Conservation (phyloP, 2,113 vertebrate species). For the Ctenomys sociabilis region DNA sequence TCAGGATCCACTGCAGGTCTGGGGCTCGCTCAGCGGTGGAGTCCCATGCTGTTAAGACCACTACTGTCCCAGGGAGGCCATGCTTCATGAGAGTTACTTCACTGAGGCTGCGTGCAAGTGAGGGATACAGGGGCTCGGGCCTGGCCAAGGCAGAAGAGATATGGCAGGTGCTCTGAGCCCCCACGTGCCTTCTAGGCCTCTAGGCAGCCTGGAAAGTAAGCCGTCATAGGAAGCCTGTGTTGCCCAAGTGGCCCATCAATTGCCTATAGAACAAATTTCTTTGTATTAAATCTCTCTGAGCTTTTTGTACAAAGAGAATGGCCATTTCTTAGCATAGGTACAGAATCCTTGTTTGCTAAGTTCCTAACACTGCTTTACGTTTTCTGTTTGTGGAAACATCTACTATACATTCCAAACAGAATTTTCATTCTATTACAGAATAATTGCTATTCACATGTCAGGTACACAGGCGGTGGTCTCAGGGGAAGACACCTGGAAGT, state of each 20-base stretch:
- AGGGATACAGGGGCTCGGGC: neutral
- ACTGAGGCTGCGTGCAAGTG: neutral
- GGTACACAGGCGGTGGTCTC: constrained; percentile 68
- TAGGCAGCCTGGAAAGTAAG: constrained; percentile 10
- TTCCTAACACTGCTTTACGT: constrained; percentile 76
- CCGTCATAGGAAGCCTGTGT: neutral
- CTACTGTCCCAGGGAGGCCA: neutral
- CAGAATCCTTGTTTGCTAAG: constrained; percentile 76
- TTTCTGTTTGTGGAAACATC: constrained; percentile 60
- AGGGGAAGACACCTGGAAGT: constrained; percentile 76
- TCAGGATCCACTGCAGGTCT: too few species aligned
- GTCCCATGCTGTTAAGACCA: neutral
- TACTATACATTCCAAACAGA: constrained; percentile 69
- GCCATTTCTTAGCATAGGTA: constrained; percentile 80
- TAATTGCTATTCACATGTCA: constrained; percentile 69
- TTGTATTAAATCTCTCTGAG: neutral
- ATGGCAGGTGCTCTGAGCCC: neutral
- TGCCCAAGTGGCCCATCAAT: neutral
- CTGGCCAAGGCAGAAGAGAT: neutral
- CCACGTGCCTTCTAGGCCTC: neutral
- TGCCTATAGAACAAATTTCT: constrained; percentile 17
- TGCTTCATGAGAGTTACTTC: constrained; percentile 24
- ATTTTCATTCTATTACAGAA: constrained; percentile 57
- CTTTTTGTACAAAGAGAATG: constrained; percentile 57
- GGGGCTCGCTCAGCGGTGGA: too few species aligned